A percentile compares a stretch with the other conserved stretches of the same genome.
These are phyloP conservation scores for Neuroterus valhalla DNA, from an alignment of 1,140 invertebrate genomes.

Conservation along the genomic window DNA sequence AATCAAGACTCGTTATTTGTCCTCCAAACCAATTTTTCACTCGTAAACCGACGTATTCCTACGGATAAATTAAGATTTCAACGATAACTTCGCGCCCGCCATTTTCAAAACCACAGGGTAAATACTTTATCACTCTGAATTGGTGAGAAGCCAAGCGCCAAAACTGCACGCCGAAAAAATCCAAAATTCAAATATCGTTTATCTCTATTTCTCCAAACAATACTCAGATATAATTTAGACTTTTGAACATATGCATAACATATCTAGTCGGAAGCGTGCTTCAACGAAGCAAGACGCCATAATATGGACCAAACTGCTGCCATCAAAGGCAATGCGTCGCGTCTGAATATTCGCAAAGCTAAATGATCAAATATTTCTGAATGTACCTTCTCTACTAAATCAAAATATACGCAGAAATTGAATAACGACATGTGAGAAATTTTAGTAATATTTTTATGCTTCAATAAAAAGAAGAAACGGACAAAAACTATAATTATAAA, in stretches of 20 bases:
- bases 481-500: slow-evolving; percentile 20
- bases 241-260: not conserved
- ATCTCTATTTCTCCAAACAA: not conserved
- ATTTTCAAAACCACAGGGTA: slow-evolving; percentile 53
- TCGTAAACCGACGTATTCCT: too few relatives aligned
- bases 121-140: slow-evolving; percentile 43
- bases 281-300: slow-evolving; percentile 36
- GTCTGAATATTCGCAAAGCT: not conserved
- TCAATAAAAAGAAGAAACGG: not conserved
- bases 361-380: slow-evolving; percentile 22
- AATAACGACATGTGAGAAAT: not conserved
- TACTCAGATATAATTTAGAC: not conserved
- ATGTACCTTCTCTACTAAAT: slow-evolving; percentile 5
- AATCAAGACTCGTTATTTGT: not conserved
- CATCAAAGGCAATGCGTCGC: slow-evolving; percentile 32
- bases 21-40: not conserved
- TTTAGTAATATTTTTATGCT: not conserved
- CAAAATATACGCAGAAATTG: slow-evolving; percentile 5
- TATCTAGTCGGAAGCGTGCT: not conserved
- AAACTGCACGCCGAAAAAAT: slow-evolving; percentile 9
- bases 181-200: not conserved
- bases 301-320: slow-evolving; percentile 29
- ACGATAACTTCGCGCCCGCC: slow-evolving; percentile 50
- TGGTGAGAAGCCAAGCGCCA: slow-evolving; percentile 22
- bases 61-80: slow-evolving; percentile 17